These are phyloP conservation scores for Olivierus martensii DNA, from an alignment of 1,140 invertebrate genomes.

Conservation along the genomic window DNA sequence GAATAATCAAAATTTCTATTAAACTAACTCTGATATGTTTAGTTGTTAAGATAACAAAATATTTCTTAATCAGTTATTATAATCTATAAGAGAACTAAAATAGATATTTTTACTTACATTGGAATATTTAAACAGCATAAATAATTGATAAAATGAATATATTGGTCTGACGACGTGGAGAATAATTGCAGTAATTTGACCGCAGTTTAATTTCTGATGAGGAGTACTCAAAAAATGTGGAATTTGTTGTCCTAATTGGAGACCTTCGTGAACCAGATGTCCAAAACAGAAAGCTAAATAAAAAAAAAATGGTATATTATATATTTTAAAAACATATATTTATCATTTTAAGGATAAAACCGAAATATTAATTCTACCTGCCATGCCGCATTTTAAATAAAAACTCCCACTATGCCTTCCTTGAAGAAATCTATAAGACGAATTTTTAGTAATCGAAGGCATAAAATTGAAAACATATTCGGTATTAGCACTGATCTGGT, in stretches of 20 bases:
- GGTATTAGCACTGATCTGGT: slow-evolving; percentile 7
- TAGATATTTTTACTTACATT: slow-evolving; percentile 41
- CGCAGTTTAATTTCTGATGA: neutral
- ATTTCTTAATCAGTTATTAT: no score
- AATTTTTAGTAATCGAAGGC: slow-evolving; percentile 4
- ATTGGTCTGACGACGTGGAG: slow-evolving; percentile 32
- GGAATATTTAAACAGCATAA: slow-evolving; percentile 60
- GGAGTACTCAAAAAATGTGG: neutral
- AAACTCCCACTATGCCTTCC: slow-evolving; percentile 50
- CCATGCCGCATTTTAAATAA: slow-evolving; percentile 54
- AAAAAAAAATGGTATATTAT: slow-evolving; percentile 1
- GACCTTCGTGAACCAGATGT: slow-evolving; percentile 48
- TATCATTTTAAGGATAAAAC: neutral
- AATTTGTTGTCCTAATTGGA: slow-evolving; percentile 33
- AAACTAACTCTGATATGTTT: no score
- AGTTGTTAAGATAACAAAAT: no score
- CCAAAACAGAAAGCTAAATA: slow-evolving; percentile 51
- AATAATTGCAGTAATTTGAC: neutral
- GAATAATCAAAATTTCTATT: no score
- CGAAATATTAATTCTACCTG: slow-evolving; percentile 34
- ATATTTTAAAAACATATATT: neutral
- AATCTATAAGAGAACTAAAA: no score
- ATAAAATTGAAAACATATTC: slow-evolving; percentile 4
- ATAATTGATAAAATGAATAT: slow-evolving; percentile 53
- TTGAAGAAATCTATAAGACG: slow-evolving; percentile 26